Conservation (phyloP, 2,888 invertebrate genomes). For the Cataglyphis livida region DNA sequence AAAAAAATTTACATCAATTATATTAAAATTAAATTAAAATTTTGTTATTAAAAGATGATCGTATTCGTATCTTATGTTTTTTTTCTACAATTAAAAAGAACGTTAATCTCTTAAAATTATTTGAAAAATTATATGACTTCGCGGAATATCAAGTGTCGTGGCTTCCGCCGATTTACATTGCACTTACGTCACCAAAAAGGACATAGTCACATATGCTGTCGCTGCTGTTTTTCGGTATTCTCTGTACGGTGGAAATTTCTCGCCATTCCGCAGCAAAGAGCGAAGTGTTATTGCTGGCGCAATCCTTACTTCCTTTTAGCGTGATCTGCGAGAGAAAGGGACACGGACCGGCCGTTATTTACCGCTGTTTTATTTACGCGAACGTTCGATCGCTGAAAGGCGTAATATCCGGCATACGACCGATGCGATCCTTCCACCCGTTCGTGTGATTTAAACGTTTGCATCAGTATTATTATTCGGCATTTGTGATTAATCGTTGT, state of each 20-base stretch:
- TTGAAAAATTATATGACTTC: background rate
- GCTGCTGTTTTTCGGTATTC: constrained; percentile 72
- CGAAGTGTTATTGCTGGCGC: constrained; percentile 73
- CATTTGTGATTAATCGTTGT: constrained; percentile 22
- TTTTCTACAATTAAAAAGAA: background rate
- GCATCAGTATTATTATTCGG: background rate
- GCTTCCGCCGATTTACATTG: background rate
- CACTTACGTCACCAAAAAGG: constrained; percentile 82
- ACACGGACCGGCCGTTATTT: background rate
- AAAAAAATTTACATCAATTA: background rate
- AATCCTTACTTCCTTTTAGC: constrained; percentile 74
- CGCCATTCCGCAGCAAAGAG: constrained; percentile 63
- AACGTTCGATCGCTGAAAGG: constrained; percentile 1
- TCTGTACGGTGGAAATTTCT: constrained; percentile 76
- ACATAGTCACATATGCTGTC: constrained; percentile 79
- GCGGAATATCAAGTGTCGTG: background rate
- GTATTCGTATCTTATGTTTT: background rate
- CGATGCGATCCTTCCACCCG: background rate
- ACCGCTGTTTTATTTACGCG: background rate
- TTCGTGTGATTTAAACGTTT: background rate
- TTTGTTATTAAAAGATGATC: constrained; percentile 2
- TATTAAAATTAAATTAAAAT: background rate
- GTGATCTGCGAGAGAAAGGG: constrained; percentile 71
- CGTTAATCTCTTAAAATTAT: background rate
- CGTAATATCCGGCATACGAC: background rate